Conservation (phyloP, 2,797 vertebrate species). For the Scolopax rusticola region DNA sequence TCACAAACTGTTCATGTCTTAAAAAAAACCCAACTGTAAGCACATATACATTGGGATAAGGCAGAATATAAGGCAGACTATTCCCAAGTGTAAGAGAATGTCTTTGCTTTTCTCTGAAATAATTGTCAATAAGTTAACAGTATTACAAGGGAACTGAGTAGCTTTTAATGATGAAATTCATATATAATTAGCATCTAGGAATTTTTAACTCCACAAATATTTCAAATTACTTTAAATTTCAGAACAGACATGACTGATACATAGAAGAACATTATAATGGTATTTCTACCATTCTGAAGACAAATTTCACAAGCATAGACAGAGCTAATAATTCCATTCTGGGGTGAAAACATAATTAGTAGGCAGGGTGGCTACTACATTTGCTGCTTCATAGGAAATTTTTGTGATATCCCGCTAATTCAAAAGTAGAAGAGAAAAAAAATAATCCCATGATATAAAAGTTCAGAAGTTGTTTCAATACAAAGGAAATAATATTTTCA, state of each 20-base stretch:
- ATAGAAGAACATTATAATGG: neutral
- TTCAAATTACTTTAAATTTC: neutral
- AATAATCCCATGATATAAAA: neutral
- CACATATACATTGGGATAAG: accelerated
- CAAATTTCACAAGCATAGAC: neutral
- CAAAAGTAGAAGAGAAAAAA: neutral
- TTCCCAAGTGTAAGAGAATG: neutral
- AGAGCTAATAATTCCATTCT: neutral
- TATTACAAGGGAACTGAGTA: neutral
- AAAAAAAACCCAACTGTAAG: neutral
- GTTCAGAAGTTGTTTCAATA: neutral
- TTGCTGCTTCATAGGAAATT: neutral
- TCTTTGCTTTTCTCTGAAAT: neutral
- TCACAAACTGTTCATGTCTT: neutral
- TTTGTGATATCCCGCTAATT: neutral
- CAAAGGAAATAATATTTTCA: neutral
- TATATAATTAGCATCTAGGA: neutral
- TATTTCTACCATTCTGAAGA: neutral
- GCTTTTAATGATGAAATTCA: neutral
- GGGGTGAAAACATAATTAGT: neutral
- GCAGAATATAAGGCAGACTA: neutral
- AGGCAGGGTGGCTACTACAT: neutral
- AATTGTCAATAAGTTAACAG: neutral
- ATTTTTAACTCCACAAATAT: neutral
- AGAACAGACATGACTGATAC: neutral